Evolutionary conservation across 2,888 invertebrate genomes (phyloP).

Genomic region (Polydesmus complanatus): DNA sequence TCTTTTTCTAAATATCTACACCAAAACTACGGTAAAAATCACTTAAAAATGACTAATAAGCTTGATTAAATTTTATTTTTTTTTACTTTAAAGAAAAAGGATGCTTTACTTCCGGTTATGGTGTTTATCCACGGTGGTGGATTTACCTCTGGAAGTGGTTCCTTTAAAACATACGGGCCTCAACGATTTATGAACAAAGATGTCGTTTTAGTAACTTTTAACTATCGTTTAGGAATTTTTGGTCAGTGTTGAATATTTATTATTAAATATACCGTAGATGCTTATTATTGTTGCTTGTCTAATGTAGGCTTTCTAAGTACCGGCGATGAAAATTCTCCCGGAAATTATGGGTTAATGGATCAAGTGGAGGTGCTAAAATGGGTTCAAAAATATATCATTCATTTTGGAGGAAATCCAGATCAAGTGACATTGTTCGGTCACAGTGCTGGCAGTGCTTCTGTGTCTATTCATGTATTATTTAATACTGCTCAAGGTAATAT

Average conservation of each 20-base stretch:
- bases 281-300: no score
- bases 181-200: background rate
- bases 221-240: background rate
- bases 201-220: background rate
- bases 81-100: background rate
- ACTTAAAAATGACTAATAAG: background rate
- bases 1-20: background rate
- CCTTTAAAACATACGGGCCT: background rate
- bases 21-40: no score
- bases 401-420: background rate
- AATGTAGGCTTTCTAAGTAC: conserved; percentile 1
- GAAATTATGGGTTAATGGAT: background rate
- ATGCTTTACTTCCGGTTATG: background rate
- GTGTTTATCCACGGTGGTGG: background rate
- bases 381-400: background rate
- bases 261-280: background rate
- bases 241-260: background rate
- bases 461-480: background rate
- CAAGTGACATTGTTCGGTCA: background rate
- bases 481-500: no score
- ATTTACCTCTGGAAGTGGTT: background rate
- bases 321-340: background rate
- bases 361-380: background rate
- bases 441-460: background rate
- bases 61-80: background rate